Conservation (phyloP, 1,140 invertebrate genomes). For the Sycobia sp. region DNA sequence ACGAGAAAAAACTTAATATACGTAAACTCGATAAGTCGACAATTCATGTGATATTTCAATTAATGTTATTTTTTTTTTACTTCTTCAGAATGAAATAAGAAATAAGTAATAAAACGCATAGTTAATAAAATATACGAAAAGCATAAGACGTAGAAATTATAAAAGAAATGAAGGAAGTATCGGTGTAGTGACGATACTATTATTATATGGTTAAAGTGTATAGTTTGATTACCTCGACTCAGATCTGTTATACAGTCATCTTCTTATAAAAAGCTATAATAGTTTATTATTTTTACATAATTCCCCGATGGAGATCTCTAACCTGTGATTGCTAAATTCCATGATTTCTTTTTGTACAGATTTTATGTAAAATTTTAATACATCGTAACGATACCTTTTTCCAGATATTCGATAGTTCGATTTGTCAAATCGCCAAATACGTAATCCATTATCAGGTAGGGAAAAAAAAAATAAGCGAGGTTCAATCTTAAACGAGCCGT, state of each 20-base stretch:
- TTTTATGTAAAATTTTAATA: slow-evolving; percentile 18
- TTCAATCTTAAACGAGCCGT: background rate
- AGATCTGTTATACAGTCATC: slow-evolving; percentile 4
- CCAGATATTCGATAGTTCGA: slow-evolving; percentile 29
- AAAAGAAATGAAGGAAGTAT: slow-evolving; percentile 16
- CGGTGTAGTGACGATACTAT: background rate
- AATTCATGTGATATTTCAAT: slow-evolving; percentile 31
- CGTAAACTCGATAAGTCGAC: slow-evolving; percentile 26
- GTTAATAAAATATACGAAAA: background rate
- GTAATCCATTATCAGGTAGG: slow-evolving; percentile 23
- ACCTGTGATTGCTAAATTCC: slow-evolving; percentile 25
- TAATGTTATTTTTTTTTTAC: slow-evolving; percentile 25
- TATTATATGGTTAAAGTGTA: slow-evolving; percentile 9
- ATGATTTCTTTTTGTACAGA: slow-evolving; percentile 13
- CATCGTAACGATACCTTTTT: slow-evolving; percentile 31
- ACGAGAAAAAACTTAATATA: slow-evolving; percentile 24
- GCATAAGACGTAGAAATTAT: slow-evolving; percentile 14
- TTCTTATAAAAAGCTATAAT: slow-evolving; percentile 8
- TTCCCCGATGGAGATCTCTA: slow-evolving; percentile 10
- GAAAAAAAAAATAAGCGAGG: background rate
- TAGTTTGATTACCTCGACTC: slow-evolving; percentile 24
- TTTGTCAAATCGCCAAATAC: slow-evolving; percentile 33
- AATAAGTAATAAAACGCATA: slow-evolving; percentile 13
- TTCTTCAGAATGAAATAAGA: slow-evolving; percentile 12
- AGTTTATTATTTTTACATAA: slow-evolving; percentile 5